These are phyloP conservation scores for Pilophorus perplexus DNA, from an alignment of 2,888 invertebrate genomes.

Conservation along the genomic window DNA sequence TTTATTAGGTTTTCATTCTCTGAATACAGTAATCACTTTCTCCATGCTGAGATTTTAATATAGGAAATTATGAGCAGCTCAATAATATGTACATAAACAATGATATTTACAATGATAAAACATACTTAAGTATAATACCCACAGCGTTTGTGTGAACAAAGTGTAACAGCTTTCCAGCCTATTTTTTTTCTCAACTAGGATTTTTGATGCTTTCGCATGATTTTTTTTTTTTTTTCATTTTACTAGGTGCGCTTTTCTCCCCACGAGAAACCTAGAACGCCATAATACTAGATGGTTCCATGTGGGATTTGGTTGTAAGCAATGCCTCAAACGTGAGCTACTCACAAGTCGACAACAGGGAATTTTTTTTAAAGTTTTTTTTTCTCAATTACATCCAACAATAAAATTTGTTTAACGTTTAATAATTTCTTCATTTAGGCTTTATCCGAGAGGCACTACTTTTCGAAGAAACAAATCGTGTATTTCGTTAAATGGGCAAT, in stretches of 20 bases:
- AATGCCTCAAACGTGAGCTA: conserved; percentile 16
- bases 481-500: too few relatives aligned
- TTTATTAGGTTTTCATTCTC: conserved; percentile 41
- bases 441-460: conserved; percentile 34
- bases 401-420: conserved; percentile 23
- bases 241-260: too few relatives aligned
- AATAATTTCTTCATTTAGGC: conserved; percentile 20
- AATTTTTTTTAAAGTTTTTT: conserved; percentile 9
- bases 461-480: conserved; percentile 28
- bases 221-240: too few relatives aligned
- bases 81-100: conserved; percentile 32
- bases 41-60: conserved; percentile 33
- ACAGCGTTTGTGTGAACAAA: conserved; percentile 1
- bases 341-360: background rate
- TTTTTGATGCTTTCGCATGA: too few relatives aligned
- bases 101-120: conserved; percentile 42
- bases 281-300: too few relatives aligned
- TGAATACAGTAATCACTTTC: conserved; percentile 39
- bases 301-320: too few relatives aligned
- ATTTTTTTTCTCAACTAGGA: too few relatives aligned
- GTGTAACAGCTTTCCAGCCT: too few relatives aligned
- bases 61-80: conserved; percentile 46
- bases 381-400: conserved; percentile 28
- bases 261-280: too few relatives aligned
- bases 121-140: conserved; percentile 30